A percentile compares a stretch with the other conserved stretches of the same genome.
phyloP scores from a whole-genome alignment of 1,140 invertebrate species.

The Pseudomyrmex sp. region DNA sequence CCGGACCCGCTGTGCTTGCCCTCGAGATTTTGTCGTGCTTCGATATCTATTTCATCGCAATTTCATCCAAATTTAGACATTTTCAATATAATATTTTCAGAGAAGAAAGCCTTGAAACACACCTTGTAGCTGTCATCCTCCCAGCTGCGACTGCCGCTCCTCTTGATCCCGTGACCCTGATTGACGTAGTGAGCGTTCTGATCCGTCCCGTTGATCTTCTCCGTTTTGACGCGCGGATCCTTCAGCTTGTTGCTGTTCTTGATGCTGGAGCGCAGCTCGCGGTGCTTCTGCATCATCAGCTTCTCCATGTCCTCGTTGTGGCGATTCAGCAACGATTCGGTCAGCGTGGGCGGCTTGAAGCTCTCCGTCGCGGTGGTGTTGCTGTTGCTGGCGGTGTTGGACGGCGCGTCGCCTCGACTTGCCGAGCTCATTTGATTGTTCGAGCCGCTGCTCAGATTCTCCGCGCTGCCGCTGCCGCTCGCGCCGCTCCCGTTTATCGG shows the following conservation, averaged over 20 bases:
- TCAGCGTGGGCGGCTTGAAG: slow-evolving; percentile 86
- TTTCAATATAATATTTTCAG: neutral
- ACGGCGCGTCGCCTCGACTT: slow-evolving; percentile 75
- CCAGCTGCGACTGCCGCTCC: slow-evolving; percentile 73
- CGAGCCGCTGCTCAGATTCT: slow-evolving; percentile 85
- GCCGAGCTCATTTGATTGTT: slow-evolving; percentile 82
- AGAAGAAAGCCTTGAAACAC: neutral
- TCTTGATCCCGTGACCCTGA: slow-evolving; percentile 75
- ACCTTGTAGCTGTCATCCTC: slow-evolving; percentile 78
- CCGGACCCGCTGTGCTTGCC: slow-evolving; percentile 51
- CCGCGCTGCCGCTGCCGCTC: slow-evolving; percentile 86
- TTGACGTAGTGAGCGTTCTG: slow-evolving; percentile 48
- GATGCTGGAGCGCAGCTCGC: slow-evolving; percentile 86
- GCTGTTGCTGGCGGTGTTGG: slow-evolving; percentile 68
- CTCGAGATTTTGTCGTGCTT: slow-evolving; percentile 70
- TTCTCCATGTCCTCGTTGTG: slow-evolving; percentile 93
- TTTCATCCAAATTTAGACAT: neutral
- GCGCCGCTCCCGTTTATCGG: slow-evolving; percentile 84
- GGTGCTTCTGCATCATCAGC: slow-evolving; percentile 89
- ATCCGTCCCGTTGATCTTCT: slow-evolving; percentile 65
- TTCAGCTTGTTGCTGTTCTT: slow-evolving; percentile 84
- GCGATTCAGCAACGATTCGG: slow-evolving; percentile 88
- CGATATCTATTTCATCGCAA: slow-evolving; percentile 62
- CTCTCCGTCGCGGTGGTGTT: slow-evolving; percentile 67
- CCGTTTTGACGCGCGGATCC: slow-evolving; percentile 77